Conservation (phyloP, 2,797 vertebrate genomes). For the Onychomys torridus region DNA sequence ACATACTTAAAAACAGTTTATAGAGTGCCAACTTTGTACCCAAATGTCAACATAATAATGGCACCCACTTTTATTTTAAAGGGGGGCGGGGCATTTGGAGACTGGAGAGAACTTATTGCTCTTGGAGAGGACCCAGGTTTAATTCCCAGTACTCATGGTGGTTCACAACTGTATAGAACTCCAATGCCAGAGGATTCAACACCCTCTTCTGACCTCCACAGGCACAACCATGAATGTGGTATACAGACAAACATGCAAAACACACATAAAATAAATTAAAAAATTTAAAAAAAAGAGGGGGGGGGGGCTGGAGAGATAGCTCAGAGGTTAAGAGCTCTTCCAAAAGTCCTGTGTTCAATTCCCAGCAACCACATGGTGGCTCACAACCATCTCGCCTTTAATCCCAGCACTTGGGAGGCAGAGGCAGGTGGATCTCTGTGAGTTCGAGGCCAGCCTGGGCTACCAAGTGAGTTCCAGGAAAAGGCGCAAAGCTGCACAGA, state of each 20-base stretch:
- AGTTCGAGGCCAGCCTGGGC: no score
- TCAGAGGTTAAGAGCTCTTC: no score
- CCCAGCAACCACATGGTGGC: no score
- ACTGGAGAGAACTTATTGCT: background rate
- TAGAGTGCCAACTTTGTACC: background rate
- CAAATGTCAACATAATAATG: background rate
- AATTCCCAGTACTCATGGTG: background rate
- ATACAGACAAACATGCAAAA: background rate
- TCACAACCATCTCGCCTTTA: no score
- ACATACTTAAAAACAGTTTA: background rate
- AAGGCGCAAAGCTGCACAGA: no score
- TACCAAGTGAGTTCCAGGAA: no score
- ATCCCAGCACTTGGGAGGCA: no score
- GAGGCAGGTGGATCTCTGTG: no score
- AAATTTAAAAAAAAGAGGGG: no score
- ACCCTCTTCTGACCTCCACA: background rate
- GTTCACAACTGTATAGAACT: background rate
- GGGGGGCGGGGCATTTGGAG: background rate
- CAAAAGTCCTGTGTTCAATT: no score
- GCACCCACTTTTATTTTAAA: constrained; percentile 49
- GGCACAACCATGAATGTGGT: background rate
- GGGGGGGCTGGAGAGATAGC: no score
- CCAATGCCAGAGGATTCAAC: background rate
- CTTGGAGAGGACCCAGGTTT: background rate
- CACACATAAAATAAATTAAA: background rate